phyloP scores from a whole-genome alignment of 1,140 invertebrate species.

The Drosophila pseudoananassae region DNA sequence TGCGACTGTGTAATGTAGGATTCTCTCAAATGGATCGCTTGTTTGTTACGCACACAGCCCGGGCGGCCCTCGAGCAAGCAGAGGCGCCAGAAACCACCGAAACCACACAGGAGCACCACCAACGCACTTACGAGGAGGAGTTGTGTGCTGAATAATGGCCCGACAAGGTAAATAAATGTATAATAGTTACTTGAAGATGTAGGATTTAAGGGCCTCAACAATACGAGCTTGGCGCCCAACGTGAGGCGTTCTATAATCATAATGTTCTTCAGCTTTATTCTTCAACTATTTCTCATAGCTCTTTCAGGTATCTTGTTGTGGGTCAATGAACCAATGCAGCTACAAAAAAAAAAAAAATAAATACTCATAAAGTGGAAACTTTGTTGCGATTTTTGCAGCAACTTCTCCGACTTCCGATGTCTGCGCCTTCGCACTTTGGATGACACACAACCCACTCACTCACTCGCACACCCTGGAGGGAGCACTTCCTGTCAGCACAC shows the following conservation, averaged over 20 bases:
- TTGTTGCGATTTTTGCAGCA: constrained; percentile 47
- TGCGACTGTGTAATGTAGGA: not conserved
- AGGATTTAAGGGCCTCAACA: not conserved
- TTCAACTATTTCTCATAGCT: too few relatives aligned
- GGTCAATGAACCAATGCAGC: constrained; percentile 48
- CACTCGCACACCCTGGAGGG: not conserved
- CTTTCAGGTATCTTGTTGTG: constrained; percentile 8
- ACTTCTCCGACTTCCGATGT: constrained; percentile 53
- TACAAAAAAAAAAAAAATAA: constrained; percentile 24
- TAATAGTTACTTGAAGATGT: constrained; percentile 5
- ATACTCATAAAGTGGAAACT: constrained; percentile 61
- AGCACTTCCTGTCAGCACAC: constrained; percentile 58
- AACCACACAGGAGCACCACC: not conserved
- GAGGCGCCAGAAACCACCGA: not conserved
- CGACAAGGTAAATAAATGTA: not conserved
- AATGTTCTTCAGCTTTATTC: too few relatives aligned
- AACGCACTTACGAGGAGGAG: constrained; percentile 1
- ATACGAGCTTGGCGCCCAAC: not conserved
- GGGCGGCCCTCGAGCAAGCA: constrained; percentile 4
- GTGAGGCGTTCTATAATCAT: too few relatives aligned
- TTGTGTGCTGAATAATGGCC: not conserved
- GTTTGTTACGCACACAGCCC: constrained; percentile 29
- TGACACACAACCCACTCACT: constrained; percentile 9
- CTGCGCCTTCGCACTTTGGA: constrained; percentile 50
- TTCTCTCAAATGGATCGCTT: constrained; percentile 42